Base-by-base conservation (phyloP, 2,113 vertebrate species). In the Cololabis saira region DNA sequence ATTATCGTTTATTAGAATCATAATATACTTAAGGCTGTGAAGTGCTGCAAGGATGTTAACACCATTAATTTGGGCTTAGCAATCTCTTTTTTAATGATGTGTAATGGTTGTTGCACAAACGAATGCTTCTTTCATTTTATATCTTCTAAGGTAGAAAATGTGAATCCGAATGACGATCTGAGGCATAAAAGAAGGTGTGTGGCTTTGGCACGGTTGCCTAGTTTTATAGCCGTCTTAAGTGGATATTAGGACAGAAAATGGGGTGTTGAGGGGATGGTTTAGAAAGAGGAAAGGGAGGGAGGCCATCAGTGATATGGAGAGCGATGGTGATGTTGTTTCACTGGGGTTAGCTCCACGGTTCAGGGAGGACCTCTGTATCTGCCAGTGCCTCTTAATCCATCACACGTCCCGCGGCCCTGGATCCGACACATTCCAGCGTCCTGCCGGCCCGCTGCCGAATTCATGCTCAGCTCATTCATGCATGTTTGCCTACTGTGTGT, bases 371-470 rank as follows among this genome's bases (percentile, higher is more conserved):
- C 73, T 70, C 56, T 70, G 70, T 80, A 64, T 78, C 51, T 52
- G 70, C 58, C 47, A 40, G 51, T 47, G 55, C 54, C 69, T 86
- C 78, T 83, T 88, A 88, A 90, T 88, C 80, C 83, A 90, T 86
- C 82, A 82, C 71, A 74, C 82, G 75, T 81, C 63, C 78, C 11
- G 78, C n/a, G 41, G 75, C 82, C 81, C 63, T 67, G 78, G 71
- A 76, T 81, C 82, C 40, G 77, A 90, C 77, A 84, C 81, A 80
- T 79, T 78, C 67, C 83, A 71, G 72, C 8, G 27, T 67, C 61
- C 58, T 30, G 49, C 53, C 50, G 13, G 13, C 69, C 61, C 13
- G 16, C 73, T 18, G 37, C 64, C 0, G 56, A 57, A 63, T 67
- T 64, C 12, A 27, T 12, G 47, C 80, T 65, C 80, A 50, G 59